Evolutionary conservation across 1,140 invertebrate genomes (phyloP), one percentile per base, ranked within the genome.

Genomic region (Psix sp.): DNA sequence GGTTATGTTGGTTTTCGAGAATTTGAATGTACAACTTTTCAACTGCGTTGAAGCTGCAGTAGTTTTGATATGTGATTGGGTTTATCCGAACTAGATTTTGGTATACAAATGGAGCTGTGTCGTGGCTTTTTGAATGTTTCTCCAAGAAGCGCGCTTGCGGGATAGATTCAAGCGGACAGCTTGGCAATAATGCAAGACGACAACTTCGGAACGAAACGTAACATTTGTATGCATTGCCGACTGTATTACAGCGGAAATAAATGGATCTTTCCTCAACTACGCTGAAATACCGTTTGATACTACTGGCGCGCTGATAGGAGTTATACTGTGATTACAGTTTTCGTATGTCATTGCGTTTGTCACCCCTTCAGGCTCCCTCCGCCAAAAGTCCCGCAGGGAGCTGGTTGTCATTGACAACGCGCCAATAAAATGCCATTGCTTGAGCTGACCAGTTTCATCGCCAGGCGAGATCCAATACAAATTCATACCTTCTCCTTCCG

Each of bases 151-250:
- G 13, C 18, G 26, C 31, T 63, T 39, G 40, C 33, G 24, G 56
- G 60, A 74, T 51, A 63, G 49, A 59, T 39, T 51, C 40, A 42
- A 56, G 57, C 24, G 45, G 36, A 49, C 60, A 14, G 74, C 63
- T 38, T 13, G 51, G 51, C 62, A 56, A 38, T 74, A 76, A 68
- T 49, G 54, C 43, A 52, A 72, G 51, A 71, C 77, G 48, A 60
- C 77, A 79, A 51, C 29, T 51, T 9, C 20, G 62, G 74, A 76
- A 48, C 49, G 62, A 48, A 72, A 81, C 85, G 82, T 83, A 80
- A 82, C 83, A 87, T 87, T 87, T 85, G 84, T 86, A 87, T 87
- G 84, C 84, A 86, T 87, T 87, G 84, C 82, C 75, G 70, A 33
- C 35, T 71, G 77, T 76, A 81, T 79, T 80, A 80, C 82, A 80